Conservation (phyloP, 1,140 invertebrate genomes). For the Diachasma alloeum region DNA sequence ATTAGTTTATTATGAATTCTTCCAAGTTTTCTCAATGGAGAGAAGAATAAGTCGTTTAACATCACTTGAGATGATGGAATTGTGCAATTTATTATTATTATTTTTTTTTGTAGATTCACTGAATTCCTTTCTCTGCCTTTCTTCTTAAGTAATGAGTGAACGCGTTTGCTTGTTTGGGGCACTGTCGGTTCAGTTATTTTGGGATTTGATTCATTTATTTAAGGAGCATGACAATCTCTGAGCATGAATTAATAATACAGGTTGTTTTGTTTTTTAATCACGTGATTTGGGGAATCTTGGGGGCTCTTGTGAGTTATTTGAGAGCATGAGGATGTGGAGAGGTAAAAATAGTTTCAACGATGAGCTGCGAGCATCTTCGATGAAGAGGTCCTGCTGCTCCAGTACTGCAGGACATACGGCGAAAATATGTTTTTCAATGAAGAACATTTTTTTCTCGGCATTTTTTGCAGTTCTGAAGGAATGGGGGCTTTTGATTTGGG, state of each 20-base stretch:
- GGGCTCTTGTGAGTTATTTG: neutral
- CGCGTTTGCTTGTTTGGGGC: slow-evolving; percentile 1
- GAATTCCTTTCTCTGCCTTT: neutral
- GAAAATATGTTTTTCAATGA: too few relatives aligned
- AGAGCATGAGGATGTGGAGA: neutral
- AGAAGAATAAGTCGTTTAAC: neutral
- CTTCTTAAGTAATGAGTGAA: neutral
- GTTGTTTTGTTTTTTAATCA: neutral
- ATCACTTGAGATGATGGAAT: neutral
- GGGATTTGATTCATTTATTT: neutral
- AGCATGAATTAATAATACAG: slow-evolving; percentile 2
- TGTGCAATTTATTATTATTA: neutral
- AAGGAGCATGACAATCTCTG: neutral
- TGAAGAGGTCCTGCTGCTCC: too few relatives aligned
- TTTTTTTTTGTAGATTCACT: neutral
- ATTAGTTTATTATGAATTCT: neutral
- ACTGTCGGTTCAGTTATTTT: slow-evolving; percentile 2
- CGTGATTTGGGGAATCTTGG: neutral
- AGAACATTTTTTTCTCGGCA: too few relatives aligned
- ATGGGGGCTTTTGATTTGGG: too few relatives aligned
- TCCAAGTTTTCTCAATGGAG: neutral
- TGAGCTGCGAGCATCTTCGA: too few relatives aligned
- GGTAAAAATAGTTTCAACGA: too few relatives aligned
- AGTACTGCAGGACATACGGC: too few relatives aligned
- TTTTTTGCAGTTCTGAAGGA: too few relatives aligned